phyloP scores from a whole-genome alignment of 2,888 invertebrate species.

The Macrosoma leucophasiata region DNA sequence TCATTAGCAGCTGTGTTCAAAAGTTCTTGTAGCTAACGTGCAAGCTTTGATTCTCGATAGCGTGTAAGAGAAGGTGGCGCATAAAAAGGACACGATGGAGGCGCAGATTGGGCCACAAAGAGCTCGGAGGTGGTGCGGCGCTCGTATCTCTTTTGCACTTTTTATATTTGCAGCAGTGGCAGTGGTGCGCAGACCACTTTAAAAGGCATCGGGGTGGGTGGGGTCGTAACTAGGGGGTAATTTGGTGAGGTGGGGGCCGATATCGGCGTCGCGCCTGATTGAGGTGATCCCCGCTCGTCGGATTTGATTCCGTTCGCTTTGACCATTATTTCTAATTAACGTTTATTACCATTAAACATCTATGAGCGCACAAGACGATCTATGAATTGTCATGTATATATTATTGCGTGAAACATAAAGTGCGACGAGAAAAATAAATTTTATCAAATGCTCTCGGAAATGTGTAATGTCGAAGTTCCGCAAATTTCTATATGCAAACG shows the following conservation, averaged over 20 bases:
- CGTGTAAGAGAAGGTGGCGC: conserved; percentile 65
- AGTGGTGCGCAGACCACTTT: conserved; percentile 72
- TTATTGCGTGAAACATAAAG: too few species aligned
- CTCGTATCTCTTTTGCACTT: conserved; percentile 66
- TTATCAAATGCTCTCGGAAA: too few species aligned
- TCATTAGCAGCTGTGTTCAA: conserved; percentile 67
- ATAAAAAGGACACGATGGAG: conserved; percentile 69
- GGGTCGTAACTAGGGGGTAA: conserved; percentile 73
- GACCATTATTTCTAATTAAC: conserved; percentile 50
- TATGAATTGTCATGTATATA: too few species aligned
- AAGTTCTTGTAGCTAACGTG: conserved; percentile 51
- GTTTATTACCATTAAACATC: conserved; percentile 27
- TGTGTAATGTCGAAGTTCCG: conserved; percentile 24
- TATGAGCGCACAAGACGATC: not conserved
- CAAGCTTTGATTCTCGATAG: conserved; percentile 70
- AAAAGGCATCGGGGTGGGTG: conserved; percentile 67
- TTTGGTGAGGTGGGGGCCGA: conserved; percentile 71
- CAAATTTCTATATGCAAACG: conserved; percentile 31
- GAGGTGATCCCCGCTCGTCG: conserved; percentile 67
- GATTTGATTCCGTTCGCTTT: conserved; percentile 59
- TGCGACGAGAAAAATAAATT: too few species aligned
- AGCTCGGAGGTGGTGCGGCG: conserved; percentile 70
- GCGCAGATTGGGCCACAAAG: conserved; percentile 75
- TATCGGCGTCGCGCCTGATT: conserved; percentile 71
- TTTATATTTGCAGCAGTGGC: conserved; percentile 72